Evolutionary conservation across 2,113 vertebrate species (phyloP), one percentile per base, ranked within the genome.

Genomic region (Entelurus aequoreus): DNA sequence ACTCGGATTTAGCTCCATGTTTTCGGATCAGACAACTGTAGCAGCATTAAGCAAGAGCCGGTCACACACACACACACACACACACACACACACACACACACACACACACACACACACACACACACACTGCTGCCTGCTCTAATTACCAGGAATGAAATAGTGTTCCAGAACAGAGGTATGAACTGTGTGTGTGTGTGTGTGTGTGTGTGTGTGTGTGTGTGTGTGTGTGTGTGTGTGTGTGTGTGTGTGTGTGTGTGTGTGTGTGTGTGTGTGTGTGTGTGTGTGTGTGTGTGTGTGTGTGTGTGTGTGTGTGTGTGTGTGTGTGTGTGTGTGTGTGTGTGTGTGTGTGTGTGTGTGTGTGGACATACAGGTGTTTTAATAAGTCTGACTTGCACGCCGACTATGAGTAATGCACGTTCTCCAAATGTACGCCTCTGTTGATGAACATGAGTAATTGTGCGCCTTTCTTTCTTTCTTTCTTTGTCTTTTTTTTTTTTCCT

Each of bases 331-430:
- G 21, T 28, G 21, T 28, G 21, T 28, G 21, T 28, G 21, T 28
- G 21, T 28, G 21, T 28, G 21, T 28, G 21, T 28, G 21, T 28
- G 21, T 28, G 21, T 28, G 21, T 28, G 21, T 28, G 21, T 28
- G 67, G 50, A 62, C 66, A 66, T 66, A 63, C 78, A 83, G 78
- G 77, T 83, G 77, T 84, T 86, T 80, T 72, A 60, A 77, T 76
- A 80, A 54, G 73, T 64, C 62, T 60, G 60, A 44, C 38, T 48
- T 54, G 11, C 56, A 50, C 51, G 55, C 62, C 15, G 14, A 54
- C 55, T 10, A 59, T 49, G 58, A 68, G 63, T 71, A 40, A 71
- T 63, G 55, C 48, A 66, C 64, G 55, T 38, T 16, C 60, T 11
- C 48, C 6, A n/a, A 28, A 13, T 4, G 11, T 53, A 62, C 6